Evolutionary conservation across 2,113 vertebrate species (phyloP), one percentile per base, ranked within the genome.

Genomic region (Cynoglossus semilaevis): DNA sequence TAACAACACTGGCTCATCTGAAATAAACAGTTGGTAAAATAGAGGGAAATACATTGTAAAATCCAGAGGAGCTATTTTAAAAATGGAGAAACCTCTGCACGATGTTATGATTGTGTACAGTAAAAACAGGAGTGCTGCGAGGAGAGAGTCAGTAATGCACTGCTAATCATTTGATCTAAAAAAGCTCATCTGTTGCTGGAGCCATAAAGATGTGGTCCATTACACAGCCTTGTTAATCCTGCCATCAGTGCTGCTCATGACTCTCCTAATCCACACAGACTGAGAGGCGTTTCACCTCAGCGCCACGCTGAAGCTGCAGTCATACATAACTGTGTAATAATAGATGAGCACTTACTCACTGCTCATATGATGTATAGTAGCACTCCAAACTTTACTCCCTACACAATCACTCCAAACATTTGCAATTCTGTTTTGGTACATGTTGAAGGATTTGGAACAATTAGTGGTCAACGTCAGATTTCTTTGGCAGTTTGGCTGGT

Each of bases 191-290:
- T 73, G 63, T 70, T 58, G 57, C 18, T 37, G 42, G 16, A 64
- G 36, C 53, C 47, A 41, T 47, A 42, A 68, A 71, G 76, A 76
- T 64, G 65, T 70, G 79, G 56, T 84, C 81, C 73, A 77, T 84
- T 83, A 77, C 73, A 77, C 68, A 51, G 57, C 35, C 12, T 54
- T 19, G 51, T 60, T 83, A 83, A 85, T 83, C 82, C 84, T 35
- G 38, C 47, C 77, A 73, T 74, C 72, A 52, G 36, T 68, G 72
- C 82, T 45, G 74, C 65, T 69, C 63, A 35, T 51, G 56, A 68
- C 42, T 54, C 19, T 73, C 64, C 70, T 82, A 82, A 84, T 84
- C 80, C 80, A 63, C 61, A 51, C 52, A 49, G 68, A 65, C 34
- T 18, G 42, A 73, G 62, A 68, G 64, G 77, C 57, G 82, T 88